These are phyloP conservation scores for Apodemus agrarius DNA, from an alignment of 2,797 vertebrate species.

Conservation along the genomic window DNA sequence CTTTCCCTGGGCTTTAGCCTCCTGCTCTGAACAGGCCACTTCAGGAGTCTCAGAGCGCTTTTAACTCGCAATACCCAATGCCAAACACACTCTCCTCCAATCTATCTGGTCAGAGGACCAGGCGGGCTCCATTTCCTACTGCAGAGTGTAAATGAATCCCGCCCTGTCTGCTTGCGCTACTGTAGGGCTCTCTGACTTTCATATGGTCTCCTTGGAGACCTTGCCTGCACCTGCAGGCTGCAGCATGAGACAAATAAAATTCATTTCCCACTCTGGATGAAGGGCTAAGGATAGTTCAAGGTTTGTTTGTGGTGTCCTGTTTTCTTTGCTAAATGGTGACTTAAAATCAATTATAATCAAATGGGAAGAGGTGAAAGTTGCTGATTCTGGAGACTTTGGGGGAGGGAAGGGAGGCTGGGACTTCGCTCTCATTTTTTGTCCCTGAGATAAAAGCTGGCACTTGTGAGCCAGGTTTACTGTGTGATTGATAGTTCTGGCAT, in stretches of 20 bases:
- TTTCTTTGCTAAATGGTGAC: slow-evolving; percentile 51
- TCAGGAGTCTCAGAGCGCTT: not conserved
- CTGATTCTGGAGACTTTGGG: slow-evolving; percentile 68
- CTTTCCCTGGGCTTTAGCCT: not conserved
- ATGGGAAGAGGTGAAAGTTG: slow-evolving; percentile 61
- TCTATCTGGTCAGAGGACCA: not conserved
- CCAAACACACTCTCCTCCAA: not conserved
- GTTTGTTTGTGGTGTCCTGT: slow-evolving; percentile 34
- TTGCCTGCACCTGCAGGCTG: not conserved
- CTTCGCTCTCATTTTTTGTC: slow-evolving; percentile 7
- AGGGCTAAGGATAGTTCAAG: slow-evolving; percentile 55
- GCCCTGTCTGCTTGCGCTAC: accelerated
- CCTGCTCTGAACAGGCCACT: not conserved
- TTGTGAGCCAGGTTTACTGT: slow-evolving; percentile 58
- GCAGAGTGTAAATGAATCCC: not conserved
- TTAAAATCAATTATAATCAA: slow-evolving; percentile 79
- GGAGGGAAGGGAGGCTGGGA: not conserved
- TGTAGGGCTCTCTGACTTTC: not conserved
- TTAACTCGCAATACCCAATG: not conserved
- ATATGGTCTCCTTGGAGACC: not conserved
- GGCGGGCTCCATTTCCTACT: not conserved
- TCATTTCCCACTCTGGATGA: slow-evolving; percentile 53
- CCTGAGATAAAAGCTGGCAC: slow-evolving; percentile 66
- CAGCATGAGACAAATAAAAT: not conserved
- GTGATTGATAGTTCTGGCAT: slow-evolving; percentile 35